Conservation (phyloP, 2,888 invertebrate genomes). For the Phengaris arion region DNA sequence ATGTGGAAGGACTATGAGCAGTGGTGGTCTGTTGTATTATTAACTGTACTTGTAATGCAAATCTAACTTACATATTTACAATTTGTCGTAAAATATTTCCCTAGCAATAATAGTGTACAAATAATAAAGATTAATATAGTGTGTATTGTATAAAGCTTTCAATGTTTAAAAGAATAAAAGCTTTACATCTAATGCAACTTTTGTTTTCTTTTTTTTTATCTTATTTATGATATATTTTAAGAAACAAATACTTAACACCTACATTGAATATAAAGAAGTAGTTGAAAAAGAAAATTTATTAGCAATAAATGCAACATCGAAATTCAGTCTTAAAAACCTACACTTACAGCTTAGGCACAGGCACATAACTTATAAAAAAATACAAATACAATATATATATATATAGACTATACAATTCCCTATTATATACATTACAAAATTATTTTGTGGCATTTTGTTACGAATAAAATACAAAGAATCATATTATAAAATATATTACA, state of each 20-base stretch:
- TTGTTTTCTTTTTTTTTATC: neutral
- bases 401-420: conserved; percentile 22
- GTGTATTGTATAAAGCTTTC: neutral
- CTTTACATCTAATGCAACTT: neutral
- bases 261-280: neutral
- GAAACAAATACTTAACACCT: too few relatives aligned
- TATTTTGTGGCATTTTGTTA: too few relatives aligned
- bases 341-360: conserved; percentile 68
- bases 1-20: too few relatives aligned
- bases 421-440: conserved; percentile 2
- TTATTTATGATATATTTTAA: too few relatives aligned
- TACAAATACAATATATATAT: conserved; percentile 38
- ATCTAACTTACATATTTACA: too few relatives aligned
- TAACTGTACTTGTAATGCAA: too few relatives aligned
- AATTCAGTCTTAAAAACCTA: conserved; percentile 74
- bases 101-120: neutral
- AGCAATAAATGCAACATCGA: conserved; percentile 69
- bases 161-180: neutral
- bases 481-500: neutral
- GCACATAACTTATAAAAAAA: conserved; percentile 54
- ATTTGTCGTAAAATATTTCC: neutral
- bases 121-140: neutral
- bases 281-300: conserved; percentile 60
- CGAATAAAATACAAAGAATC: neutral
- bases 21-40: too few relatives aligned